phyloP scores from a whole-genome alignment of 2,797 vertebrate species.

The Anolis apletophallus region DNA sequence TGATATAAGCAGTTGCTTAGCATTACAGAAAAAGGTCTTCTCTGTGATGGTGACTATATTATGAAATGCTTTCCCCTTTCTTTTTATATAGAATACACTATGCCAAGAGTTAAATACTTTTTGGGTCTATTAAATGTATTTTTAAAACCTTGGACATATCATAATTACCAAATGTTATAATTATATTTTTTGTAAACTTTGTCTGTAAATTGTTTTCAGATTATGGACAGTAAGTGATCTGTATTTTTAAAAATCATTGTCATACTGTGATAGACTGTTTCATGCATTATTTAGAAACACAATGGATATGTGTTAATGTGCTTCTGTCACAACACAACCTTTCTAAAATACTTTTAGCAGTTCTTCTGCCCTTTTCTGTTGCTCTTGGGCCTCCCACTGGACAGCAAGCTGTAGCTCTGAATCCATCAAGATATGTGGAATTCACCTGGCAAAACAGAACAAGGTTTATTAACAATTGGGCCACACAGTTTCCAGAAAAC shows the following conservation, averaged over 20 bases:
- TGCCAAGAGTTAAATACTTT: too few relatives aligned
- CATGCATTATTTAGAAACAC: neutral
- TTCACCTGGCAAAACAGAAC: conserved; percentile 80
- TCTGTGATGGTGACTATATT: neutral
- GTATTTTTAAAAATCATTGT: neutral
- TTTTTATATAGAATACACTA: too few relatives aligned
- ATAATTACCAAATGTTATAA: neutral
- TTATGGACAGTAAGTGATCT: neutral
- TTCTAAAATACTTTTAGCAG: conserved; percentile 84
- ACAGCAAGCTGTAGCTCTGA: conserved; percentile 88
- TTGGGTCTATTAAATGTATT: too few relatives aligned
- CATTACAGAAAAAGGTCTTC: neutral
- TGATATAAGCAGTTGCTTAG: neutral
- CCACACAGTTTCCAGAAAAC: too few relatives aligned
- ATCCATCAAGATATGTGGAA: conserved; percentile 87
- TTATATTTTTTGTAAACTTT: neutral
- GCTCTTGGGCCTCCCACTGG: conserved; percentile 83
- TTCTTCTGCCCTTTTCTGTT: conserved; percentile 81
- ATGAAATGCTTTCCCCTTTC: neutral
- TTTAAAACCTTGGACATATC: neutral
- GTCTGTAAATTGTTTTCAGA: neutral
- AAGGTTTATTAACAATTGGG: neutral
- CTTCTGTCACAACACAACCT: conserved; percentile 66
- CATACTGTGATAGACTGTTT: neutral
- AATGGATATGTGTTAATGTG: neutral